Conservation (phyloP, 2,797 vertebrate genomes). For the Mormyrops attenuatus region DNA sequence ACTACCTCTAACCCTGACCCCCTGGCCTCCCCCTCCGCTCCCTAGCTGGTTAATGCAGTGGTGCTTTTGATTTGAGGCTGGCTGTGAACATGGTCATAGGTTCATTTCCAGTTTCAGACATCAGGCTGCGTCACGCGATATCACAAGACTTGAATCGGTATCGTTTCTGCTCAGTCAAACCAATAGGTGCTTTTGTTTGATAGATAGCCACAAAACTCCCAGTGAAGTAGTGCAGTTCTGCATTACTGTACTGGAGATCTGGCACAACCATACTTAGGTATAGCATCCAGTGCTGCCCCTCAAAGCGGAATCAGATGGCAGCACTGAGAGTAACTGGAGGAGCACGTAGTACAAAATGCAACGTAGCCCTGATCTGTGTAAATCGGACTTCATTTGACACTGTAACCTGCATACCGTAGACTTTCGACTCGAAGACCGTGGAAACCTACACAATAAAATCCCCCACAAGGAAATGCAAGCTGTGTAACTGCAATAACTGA, state of each 20-base stretch:
- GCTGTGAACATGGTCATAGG: not conserved
- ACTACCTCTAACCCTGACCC: constrained; percentile 1
- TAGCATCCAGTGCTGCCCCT: not conserved
- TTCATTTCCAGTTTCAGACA: constrained; percentile 4
- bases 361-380: not conserved
- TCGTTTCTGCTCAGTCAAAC: not conserved
- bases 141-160: not conserved
- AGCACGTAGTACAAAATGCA: not conserved
- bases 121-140: not conserved
- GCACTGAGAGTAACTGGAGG: not conserved
- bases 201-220: not conserved
- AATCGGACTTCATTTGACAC: not conserved
- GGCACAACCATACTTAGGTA: not conserved
- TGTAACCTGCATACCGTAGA: not conserved
- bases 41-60: not conserved
- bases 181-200: not conserved
- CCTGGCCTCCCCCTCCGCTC: not conserved
- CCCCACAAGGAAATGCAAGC: not conserved
- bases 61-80: not conserved
- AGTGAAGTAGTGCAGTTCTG: not conserved
- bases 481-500: not conserved
- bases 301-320: not conserved
- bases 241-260: not conserved
- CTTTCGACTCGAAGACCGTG: not conserved
- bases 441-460: not conserved